phyloP scores from a whole-genome alignment of 2,797 vertebrate species.

The Streptopelia turtur region DNA sequence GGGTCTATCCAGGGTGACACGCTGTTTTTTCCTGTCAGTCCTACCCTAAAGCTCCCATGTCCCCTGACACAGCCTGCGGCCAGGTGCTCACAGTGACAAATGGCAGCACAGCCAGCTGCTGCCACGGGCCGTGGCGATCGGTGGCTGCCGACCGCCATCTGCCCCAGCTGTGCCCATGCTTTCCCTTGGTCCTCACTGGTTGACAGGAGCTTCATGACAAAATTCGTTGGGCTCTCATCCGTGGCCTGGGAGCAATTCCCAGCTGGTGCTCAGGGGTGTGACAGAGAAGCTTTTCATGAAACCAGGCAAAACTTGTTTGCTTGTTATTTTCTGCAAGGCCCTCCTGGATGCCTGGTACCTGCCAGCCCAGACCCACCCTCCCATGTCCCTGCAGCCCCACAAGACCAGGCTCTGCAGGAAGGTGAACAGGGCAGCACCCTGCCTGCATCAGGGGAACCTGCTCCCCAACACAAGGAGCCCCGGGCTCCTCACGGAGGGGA shows the following conservation, averaged over 20 bases:
- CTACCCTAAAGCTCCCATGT: background rate
- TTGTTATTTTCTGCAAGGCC: background rate
- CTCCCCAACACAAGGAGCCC: rapidly evolving
- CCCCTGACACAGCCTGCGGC: rapidly evolving
- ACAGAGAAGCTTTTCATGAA: background rate
- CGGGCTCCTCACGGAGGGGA: rapidly evolving
- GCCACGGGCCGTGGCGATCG: rapidly evolving
- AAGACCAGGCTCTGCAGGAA: rapidly evolving
- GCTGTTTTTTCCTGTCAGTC: background rate
- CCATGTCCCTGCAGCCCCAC: rapidly evolving
- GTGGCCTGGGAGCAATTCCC: background rate
- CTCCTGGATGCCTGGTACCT: background rate
- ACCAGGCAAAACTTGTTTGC: background rate
- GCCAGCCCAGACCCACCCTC: background rate
- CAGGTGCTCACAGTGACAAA: background rate
- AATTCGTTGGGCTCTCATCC: background rate
- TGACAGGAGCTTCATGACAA: background rate
- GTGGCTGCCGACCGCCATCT: background rate
- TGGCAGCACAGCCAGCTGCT: background rate
- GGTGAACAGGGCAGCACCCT: background rate
- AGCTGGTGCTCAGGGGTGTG: rapidly evolving
- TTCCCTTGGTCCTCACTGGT: background rate
- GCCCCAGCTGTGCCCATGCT: rapidly evolving
- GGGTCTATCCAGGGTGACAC: background rate
- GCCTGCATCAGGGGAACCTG: background rate